phyloP scores from a whole-genome alignment of 2,888 invertebrate species.

The Dromius quadrimaculatus region DNA sequence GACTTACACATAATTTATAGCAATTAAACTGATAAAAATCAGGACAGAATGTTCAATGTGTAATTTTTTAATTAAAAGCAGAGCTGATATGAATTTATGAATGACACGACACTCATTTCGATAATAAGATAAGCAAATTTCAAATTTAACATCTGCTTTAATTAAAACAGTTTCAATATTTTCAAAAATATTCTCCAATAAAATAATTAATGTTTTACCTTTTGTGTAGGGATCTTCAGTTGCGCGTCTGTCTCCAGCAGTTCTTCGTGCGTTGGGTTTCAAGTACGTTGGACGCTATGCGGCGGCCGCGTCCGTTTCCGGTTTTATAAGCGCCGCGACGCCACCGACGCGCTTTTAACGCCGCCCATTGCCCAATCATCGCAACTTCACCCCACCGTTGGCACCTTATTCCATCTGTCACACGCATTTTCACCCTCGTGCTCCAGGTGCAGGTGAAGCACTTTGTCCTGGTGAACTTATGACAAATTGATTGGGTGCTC shows the following conservation, averaged over 20 bases:
- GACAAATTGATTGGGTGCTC: neutral
- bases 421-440: neutral
- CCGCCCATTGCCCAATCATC: conserved; percentile 3
- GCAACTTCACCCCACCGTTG: neutral
- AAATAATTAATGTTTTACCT: no score
- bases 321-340: conserved; percentile 28
- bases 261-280: neutral
- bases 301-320: neutral
- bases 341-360: conserved; percentile 7
- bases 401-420: conserved; percentile 10
- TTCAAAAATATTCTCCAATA: no score
- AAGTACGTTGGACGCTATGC: conserved; percentile 15
- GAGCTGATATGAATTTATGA: no score
- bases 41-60: no score
- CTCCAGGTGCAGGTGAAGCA: neutral
- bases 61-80: no score
- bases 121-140: no score
- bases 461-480: neutral
- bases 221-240: neutral
- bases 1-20: no score
- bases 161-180: no score
- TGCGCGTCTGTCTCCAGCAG: conserved; percentile 1
- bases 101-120: no score
- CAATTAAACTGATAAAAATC: no score
- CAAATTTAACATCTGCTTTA: no score